Conservation (phyloP, 2,113 vertebrate genomes). For the Entomyzon cyanotis region DNA sequence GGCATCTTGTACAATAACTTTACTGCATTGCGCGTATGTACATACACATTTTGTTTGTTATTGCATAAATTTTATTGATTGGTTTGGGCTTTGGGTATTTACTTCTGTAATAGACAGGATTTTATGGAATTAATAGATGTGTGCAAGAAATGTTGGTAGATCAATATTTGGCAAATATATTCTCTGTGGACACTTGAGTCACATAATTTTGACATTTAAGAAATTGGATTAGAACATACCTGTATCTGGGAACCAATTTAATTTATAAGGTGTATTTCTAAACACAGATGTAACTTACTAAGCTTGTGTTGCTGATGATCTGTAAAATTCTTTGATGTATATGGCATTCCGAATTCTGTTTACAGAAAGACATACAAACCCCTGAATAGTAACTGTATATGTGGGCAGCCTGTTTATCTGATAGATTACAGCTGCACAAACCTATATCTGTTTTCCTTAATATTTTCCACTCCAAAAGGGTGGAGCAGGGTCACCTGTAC, state of each 20-base stretch:
- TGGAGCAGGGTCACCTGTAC: neutral
- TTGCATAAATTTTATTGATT: neutral
- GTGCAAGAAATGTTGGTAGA: neutral
- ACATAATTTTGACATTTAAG: neutral
- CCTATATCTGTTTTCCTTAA: neutral
- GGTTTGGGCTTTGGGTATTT: slow-evolving; percentile 28
- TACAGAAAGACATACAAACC: neutral
- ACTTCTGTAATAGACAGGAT: neutral
- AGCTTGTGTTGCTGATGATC: neutral
- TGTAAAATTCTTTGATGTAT: neutral
- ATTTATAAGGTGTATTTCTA: neutral
- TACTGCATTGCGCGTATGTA: neutral
- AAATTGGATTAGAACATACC: neutral
- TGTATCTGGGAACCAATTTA: neutral
- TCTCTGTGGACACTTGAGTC: neutral
- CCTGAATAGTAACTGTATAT: neutral
- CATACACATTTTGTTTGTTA: neutral
- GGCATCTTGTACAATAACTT: neutral
- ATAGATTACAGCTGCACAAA: neutral
- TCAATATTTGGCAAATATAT: slow-evolving; percentile 28
- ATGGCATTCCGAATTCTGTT: neutral
- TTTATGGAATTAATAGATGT: neutral
- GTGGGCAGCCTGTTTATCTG: neutral
- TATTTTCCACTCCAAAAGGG: neutral
- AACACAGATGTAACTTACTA: neutral